Percentiles rank a stretch among this genome's conserved stretches.
These are phyloP conservation scores for Abrostola triplasia DNA, from an alignment of 2,888 invertebrate genomes.

Conservation along the genomic window DNA sequence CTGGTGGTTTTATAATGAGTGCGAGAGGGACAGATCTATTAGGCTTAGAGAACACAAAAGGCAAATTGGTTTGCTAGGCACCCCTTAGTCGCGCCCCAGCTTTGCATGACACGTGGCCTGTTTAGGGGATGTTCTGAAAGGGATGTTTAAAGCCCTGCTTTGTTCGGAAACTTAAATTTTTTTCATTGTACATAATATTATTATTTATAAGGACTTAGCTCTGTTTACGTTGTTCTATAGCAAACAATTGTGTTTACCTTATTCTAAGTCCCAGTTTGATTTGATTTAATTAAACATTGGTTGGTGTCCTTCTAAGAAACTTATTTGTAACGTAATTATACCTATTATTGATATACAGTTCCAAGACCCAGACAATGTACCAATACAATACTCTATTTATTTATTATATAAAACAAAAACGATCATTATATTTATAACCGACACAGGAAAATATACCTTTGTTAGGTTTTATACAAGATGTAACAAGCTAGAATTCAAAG, in stretches of 20 bases:
- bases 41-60: constrained; percentile 73
- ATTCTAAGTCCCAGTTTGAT: not conserved
- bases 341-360: too few species aligned
- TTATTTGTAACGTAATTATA: not conserved
- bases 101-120: constrained; percentile 80
- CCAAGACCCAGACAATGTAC: too few species aligned
- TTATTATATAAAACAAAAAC: too few species aligned
- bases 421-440: too few species aligned
- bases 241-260: not conserved
- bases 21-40: constrained; percentile 60
- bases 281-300: constrained; percentile 14
- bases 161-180: constrained; percentile 46
- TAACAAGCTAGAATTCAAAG: constrained; percentile 13
- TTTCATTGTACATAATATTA: constrained; percentile 40
- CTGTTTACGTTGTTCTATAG: constrained; percentile 18
- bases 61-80: constrained; percentile 80
- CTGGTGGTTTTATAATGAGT: constrained; percentile 44
- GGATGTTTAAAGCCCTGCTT: constrained; percentile 56
- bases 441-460: too few species aligned
- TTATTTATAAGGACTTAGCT: constrained; percentile 13
- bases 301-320: not conserved
- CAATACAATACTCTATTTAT: too few species aligned
- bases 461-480: not conserved
- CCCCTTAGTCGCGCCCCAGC: constrained; percentile 73
- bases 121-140: constrained; percentile 71